Base-by-base conservation (phyloP, 2,797 vertebrate species). In the Takifugu ocellatus region DNA sequence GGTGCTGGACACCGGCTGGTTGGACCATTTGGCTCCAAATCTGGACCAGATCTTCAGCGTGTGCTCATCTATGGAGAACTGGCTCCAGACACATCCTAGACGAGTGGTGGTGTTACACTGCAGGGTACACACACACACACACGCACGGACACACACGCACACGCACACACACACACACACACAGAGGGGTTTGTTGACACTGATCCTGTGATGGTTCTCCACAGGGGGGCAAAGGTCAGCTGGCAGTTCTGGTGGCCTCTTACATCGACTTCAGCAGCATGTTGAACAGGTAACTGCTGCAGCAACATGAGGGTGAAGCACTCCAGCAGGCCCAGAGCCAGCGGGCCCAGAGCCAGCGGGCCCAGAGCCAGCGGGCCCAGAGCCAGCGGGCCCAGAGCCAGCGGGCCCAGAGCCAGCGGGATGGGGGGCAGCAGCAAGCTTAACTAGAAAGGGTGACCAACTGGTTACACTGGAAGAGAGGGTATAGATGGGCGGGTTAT, bases 91-190 rank as follows among this genome's bases (percentile, higher is more conserved):
- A 0, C 78, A 94, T 70, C 85, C 81, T 8, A 93, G 94, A 10
- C 94, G 93, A 0, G 92, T 98, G 21, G 90, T 96, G 5, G 92
- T 98, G 55, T 88, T 98, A 58, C 95, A 97, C 77, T 95, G 95
- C 89, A 86, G 87, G 84, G 96, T 97, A 84, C 90, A n/a, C 49
- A 10, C 5, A 12, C n/a, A 11, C 17, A 26, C 3, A 3, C 33
- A 5, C 24, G 5, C 47, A 14, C 24, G 14, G 10, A 16, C 46
- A 11, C 46, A 48, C 50, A 24, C 29, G 3, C 10, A 24, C 50
- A 6, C 10, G 5, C 26, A 33, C 8, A 10, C 5, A 33, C 3
- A 8, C 8, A 2, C 5, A 6, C 15, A 5, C 6, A 5, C 8
- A 8, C 26, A 0, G 21, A 2, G 12, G 8, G 8, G 25, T 42